phyloP scores from a whole-genome alignment of 2,888 invertebrate species.

The Chymomyza caudatula region DNA sequence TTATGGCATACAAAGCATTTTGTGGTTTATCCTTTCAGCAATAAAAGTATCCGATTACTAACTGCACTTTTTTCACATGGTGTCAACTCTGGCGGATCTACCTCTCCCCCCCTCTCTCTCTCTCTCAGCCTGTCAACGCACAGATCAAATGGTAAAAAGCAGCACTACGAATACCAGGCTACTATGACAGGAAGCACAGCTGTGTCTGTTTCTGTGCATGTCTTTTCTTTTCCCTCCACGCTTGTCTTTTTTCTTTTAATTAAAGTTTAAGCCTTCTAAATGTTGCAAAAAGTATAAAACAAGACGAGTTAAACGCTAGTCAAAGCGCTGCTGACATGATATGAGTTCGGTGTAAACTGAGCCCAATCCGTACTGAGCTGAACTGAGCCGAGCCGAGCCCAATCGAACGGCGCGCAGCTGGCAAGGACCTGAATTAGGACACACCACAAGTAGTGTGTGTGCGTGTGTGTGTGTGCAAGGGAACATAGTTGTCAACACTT shows the following conservation, averaged over 20 bases:
- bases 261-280: conserved; percentile 65
- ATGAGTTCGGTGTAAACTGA: conserved; percentile 21
- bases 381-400: not conserved
- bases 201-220: conserved; percentile 29
- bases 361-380: not conserved
- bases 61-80: conserved; percentile 67
- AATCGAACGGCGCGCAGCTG: not conserved
- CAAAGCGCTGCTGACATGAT: conserved; percentile 64
- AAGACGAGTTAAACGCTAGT: conserved; percentile 54
- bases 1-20: conserved; percentile 59
- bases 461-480: not conserved
- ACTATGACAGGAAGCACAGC: conserved; percentile 44
- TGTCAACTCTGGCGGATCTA: not conserved
- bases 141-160: conserved; percentile 58
- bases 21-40: conserved; percentile 76
- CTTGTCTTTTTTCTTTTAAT: conserved; percentile 46
- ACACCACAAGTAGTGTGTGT: not conserved
- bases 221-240: conserved; percentile 5
- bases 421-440: not conserved
- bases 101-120: not conserved
- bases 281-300: conserved; percentile 41
- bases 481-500: not conserved
- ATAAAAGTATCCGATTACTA: conserved; percentile 77
- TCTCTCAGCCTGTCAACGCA: conserved; percentile 46
- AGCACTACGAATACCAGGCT: conserved; percentile 2